Evolutionary conservation across 2,113 vertebrate species (phyloP), one percentile per base, ranked within the genome.

Genomic region (Anoplopoma fimbria): DNA sequence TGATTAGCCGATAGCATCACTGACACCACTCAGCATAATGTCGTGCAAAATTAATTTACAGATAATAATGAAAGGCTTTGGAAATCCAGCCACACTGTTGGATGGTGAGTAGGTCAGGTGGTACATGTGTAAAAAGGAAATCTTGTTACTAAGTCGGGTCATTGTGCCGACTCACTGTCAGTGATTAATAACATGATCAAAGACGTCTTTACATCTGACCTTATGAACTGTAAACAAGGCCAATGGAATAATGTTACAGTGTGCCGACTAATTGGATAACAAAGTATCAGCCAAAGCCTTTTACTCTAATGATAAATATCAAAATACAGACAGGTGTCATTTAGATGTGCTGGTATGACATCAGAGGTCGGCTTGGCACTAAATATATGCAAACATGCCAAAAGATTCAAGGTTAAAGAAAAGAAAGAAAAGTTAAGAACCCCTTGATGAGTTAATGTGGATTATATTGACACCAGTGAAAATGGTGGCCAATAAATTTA

Each of bases 391-490:
- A 67, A 34, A 42, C 75, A 60, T 21, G 2, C 14, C 15, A 68
- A 40, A 47, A 14, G 25, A 55, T 42, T 19, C 27, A 40, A 34
- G 21, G 25, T 57, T 9, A 4, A 68, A 58, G 29, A 64, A 69
- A 19, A 47, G 3, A 45, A 21, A 74, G 31, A 23, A 73, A 73
- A 29, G 57, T 60, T 42, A 57, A 60, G 23, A 9, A 31, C 15
- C 9, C 74, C 25, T 49, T n/a, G 2, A 72, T 67, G 45, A 70
- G 74, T 47, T 27, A 47, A 49, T 13, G 19, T 17, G 51, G 14
- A 64, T 85, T n/a, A 64, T 65, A 21, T 21, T 62, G 42, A 78
- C 80, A 75, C 57, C 47, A 74, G 12, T 57, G 34, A 72, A 58
- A 89, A 78, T n/a, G 31, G 9, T 27, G 10, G 8, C 36, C 60